These are phyloP conservation scores for Salvelinus fontinalis DNA, from an alignment of 2,113 vertebrate species.

Conservation along the genomic window DNA sequence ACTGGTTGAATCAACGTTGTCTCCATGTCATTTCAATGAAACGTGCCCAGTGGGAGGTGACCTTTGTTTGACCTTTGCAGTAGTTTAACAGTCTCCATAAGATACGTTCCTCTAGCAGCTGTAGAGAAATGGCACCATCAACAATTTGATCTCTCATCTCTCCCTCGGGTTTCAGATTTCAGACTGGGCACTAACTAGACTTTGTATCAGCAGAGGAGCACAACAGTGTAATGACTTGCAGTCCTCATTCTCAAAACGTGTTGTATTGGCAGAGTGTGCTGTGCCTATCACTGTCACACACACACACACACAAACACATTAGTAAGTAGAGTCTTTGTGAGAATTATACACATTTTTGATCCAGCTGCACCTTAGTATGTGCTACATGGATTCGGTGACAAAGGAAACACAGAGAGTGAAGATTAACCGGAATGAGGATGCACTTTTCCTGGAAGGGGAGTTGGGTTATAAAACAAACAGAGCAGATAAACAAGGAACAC, in stretches of 20 bases:
- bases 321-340: not conserved
- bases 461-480: conserved; percentile 70
- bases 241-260: conserved; percentile 58
- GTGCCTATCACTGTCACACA: conserved; percentile 17
- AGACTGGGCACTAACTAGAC: conserved; percentile 52
- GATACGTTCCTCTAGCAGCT: conserved; percentile 29
- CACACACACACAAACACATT: conserved; percentile 19
- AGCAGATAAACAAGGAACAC: conserved; percentile 74
- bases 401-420: conserved; percentile 70
- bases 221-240: conserved; percentile 67
- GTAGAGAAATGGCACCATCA: conserved; percentile 50
- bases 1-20: no score
- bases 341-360: conserved; percentile 42
- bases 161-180: conserved; percentile 64
- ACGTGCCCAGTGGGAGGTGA: not conserved
- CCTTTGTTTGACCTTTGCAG: not conserved
- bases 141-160: conserved; percentile 63
- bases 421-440: conserved; percentile 66
- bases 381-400: conserved; percentile 71
- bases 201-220: conserved; percentile 53
- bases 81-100: not conserved
- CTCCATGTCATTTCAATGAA: not conserved
- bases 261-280: conserved; percentile 49
- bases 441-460: conserved; percentile 56
- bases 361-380: conserved; percentile 65